These are phyloP conservation scores for Trinorchestia longiramus DNA, from an alignment of 1,140 invertebrate species.

Conservation along the genomic window DNA sequence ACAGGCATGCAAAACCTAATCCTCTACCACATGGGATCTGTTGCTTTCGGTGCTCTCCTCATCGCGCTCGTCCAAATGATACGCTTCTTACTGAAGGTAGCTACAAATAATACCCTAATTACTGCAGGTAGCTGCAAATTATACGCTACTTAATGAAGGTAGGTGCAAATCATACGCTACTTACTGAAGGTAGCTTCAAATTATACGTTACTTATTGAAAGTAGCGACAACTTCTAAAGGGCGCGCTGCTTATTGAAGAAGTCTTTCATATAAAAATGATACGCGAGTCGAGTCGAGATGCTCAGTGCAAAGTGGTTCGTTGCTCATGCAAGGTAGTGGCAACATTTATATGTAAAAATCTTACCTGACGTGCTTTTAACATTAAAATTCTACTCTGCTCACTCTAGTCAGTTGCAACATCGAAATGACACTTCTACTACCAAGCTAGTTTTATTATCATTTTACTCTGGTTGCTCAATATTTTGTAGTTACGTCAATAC, in stretches of 20 bases:
- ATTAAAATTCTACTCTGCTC: too few relatives aligned
- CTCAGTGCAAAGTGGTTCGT: too few relatives aligned
- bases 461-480: too few relatives aligned
- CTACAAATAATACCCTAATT: not conserved
- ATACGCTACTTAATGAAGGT: slow-evolving; percentile 68
- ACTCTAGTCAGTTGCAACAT: too few relatives aligned
- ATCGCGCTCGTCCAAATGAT: slow-evolving; percentile 80
- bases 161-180: not conserved
- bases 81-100: slow-evolving; percentile 73
- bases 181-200: not conserved
- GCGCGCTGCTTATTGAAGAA: not conserved
- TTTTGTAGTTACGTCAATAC: too few relatives aligned
- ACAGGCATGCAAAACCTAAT: slow-evolving; percentile 75
- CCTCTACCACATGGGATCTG: slow-evolving; percentile 81
- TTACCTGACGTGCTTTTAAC: too few relatives aligned
- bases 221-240: slow-evolving; percentile 3
- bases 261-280: not conserved
- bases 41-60: slow-evolving; percentile 82
- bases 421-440: too few relatives aligned
- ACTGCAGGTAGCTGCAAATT: not conserved
- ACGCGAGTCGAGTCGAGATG: not conserved
- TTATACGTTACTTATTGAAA: slow-evolving; percentile 67
- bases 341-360: too few relatives aligned
- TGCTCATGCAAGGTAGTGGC: too few relatives aligned
- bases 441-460: too few relatives aligned